Evolutionary conservation across 2,797 vertebrate species (phyloP).

Genomic region (Naso thynnoides): DNA sequence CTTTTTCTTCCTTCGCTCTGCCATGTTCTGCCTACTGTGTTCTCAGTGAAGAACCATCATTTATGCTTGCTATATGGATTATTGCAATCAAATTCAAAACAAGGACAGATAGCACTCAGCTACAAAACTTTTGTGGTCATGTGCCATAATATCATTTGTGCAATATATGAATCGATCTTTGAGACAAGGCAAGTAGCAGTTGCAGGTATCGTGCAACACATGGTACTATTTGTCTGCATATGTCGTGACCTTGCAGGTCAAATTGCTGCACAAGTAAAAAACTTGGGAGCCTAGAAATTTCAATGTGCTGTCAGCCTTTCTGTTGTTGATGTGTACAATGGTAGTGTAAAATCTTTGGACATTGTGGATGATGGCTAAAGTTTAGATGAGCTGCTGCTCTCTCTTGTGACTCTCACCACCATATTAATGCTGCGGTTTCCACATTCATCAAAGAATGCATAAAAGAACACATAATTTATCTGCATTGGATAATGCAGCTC

Average conservation of each 20-base stretch:
- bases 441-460: conserved; percentile 8
- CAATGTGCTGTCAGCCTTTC: neutral
- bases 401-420: conserved; percentile 3
- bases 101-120: too few species aligned
- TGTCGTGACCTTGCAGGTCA: neutral
- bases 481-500: conserved; percentile 31
- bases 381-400: conserved; percentile 14
- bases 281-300: neutral
- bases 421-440: neutral
- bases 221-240: too few species aligned
- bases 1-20: too few species aligned
- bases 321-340: neutral
- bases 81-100: too few species aligned
- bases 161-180: too few species aligned
- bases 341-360: neutral
- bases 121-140: too few species aligned
- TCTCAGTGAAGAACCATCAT: too few species aligned
- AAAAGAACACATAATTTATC: conserved; percentile 43
- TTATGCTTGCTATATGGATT: too few species aligned
- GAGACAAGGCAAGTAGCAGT: too few species aligned
- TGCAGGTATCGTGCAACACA: too few species aligned
- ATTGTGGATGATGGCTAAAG: neutral
- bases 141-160: too few species aligned
- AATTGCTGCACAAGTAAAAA: neutral
- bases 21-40: too few species aligned